These are phyloP conservation scores for Centrocercus urophasianus DNA, from an alignment of 2,113 vertebrate genomes.

Conservation along the genomic window DNA sequence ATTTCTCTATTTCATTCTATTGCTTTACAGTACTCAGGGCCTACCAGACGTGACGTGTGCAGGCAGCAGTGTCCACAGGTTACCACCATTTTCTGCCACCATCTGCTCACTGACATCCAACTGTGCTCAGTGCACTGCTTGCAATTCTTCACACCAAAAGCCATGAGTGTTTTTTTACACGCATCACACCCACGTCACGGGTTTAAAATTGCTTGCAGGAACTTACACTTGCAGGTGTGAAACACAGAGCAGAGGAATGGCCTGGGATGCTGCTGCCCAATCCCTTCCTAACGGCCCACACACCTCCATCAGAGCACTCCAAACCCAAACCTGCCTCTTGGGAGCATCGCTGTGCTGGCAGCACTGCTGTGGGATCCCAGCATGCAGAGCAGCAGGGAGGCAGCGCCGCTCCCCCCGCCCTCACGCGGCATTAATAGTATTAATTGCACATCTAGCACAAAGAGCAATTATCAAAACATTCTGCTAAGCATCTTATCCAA, in stretches of 20 bases:
- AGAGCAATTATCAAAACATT: slow-evolving; percentile 54
- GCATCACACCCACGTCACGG: not conserved
- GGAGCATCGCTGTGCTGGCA: not conserved
- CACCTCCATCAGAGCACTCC: not conserved
- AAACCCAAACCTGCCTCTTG: not conserved
- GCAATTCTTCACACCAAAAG: not conserved
- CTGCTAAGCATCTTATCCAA: slow-evolving; percentile 18
- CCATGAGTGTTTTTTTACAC: not conserved
- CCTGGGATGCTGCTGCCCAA: fast-evolving
- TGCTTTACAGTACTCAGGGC: not conserved
- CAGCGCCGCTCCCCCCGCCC: not conserved
- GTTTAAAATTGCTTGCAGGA: not conserved
- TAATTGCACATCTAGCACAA: slow-evolving; percentile 7
- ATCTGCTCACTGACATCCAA: not conserved
- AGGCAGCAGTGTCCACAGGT: fast-evolving
- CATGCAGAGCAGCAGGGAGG: too few relatives aligned
- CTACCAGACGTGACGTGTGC: not conserved
- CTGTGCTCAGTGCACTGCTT: not conserved
- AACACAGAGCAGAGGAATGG: not conserved
- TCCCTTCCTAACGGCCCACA: not conserved
- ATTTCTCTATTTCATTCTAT: not conserved
- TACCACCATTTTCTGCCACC: not conserved
- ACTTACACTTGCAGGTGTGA: not conserved
- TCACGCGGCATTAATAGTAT: slow-evolving; percentile 11
- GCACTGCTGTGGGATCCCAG: too few relatives aligned